Evolutionary conservation across 2,888 invertebrate species (phyloP).

Genomic region (Taphrorychus bicolor): DNA sequence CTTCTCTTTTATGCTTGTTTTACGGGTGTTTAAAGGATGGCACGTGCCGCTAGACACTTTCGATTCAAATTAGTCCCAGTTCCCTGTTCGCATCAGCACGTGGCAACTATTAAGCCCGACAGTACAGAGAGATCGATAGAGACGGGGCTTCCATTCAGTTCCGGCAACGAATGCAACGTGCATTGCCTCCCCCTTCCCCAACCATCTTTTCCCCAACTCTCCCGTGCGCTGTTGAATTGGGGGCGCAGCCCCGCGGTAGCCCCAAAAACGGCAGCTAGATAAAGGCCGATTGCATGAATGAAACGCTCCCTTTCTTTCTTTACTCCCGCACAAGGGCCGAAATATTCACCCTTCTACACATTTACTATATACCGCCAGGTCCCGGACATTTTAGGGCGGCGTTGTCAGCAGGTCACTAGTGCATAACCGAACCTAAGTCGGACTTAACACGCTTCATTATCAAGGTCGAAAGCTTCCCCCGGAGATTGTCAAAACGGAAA

Average conservation of each 20-base stretch:
- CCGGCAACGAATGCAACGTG: not conserved
- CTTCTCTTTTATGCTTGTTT: no score
- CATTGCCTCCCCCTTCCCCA: not conserved
- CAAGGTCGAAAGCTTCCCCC: no score
- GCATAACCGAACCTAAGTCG: not conserved
- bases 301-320: constrained; percentile 40
- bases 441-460: not conserved
- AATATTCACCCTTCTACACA: constrained; percentile 41
- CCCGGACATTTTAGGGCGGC: constrained; percentile 20
- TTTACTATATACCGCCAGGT: constrained; percentile 36
- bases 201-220: not conserved
- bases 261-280: not conserved
- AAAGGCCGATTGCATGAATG: constrained; percentile 28
- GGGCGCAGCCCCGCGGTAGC: not conserved
- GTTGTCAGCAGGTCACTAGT: constrained; percentile 24
- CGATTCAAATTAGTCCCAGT: not conserved
- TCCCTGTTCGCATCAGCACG: constrained; percentile 6
- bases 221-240: not conserved
- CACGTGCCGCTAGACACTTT: not conserved
- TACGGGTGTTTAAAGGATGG: no score
- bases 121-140: constrained; percentile 14
- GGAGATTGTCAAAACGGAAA: no score
- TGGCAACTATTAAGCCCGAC: constrained; percentile 17
- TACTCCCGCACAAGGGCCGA: constrained; percentile 37
- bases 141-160: constrained; percentile 9